Conservation (phyloP, 2,888 invertebrate genomes). For the Ryuthela nishihirai region DNA sequence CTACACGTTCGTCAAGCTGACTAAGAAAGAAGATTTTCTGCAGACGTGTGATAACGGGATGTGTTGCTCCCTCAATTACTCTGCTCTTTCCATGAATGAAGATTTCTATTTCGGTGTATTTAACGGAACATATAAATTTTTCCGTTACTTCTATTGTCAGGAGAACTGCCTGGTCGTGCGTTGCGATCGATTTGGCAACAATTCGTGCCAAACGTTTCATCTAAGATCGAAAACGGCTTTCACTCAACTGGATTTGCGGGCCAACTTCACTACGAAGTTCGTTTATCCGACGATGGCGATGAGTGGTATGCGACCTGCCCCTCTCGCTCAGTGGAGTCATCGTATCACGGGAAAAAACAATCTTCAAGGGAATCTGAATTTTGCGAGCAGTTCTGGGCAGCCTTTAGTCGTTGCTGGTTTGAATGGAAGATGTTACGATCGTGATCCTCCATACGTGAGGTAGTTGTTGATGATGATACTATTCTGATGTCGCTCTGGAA, state of each 20-base stretch:
- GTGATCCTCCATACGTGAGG: conserved; percentile 25
- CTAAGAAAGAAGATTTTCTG: background rate
- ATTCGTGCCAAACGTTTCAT: conserved; percentile 17
- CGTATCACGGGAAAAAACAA: background rate
- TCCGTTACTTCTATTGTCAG: conserved; percentile 8
- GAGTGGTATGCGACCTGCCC: conserved; percentile 10
- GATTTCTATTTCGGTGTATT: conserved; percentile 26
- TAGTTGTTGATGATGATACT: too few species aligned
- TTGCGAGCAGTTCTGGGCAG: background rate
- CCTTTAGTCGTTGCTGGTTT: conserved; percentile 4
- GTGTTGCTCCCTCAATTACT: conserved; percentile 37
- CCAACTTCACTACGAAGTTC: conserved; percentile 12
- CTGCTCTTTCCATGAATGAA: conserved; percentile 3
- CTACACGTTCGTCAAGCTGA: conserved; percentile 17
- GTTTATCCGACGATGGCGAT: conserved; percentile 12
- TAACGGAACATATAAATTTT: conserved; percentile 10
- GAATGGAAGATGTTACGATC: conserved; percentile 16
- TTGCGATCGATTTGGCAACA: conserved; percentile 3
- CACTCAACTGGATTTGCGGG: background rate
- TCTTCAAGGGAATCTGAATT: background rate
- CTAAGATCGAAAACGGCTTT: conserved; percentile 16
- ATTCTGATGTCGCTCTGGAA: too few species aligned
- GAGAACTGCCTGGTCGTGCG: conserved; percentile 21
- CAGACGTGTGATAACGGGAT: conserved; percentile 30
- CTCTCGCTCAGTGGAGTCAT: conserved; percentile 3